Conservation (phyloP, 2,797 vertebrate species). For the Antrozous pallidus region DNA sequence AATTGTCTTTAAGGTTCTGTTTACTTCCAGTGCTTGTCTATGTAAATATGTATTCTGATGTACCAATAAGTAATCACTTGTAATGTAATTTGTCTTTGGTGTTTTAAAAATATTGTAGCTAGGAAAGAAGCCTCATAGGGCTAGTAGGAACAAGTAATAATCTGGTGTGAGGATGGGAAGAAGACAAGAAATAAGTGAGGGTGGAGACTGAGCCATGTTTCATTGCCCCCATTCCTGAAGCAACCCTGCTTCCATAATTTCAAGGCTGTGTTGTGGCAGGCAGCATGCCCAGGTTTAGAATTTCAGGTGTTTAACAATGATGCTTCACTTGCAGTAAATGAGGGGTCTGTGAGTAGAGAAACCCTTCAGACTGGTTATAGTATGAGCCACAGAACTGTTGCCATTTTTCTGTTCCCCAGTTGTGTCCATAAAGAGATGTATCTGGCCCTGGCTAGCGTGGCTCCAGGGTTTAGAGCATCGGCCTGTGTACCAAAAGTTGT, state of each 20-base stretch:
- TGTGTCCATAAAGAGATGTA: background rate
- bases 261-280: background rate
- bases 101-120: constrained; percentile 37
- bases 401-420: constrained; percentile 22
- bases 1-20: constrained; percentile 10
- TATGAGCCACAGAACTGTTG: background rate
- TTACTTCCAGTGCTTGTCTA: constrained; percentile 40
- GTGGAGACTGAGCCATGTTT: background rate
- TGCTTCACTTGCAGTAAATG: background rate
- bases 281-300: background rate
- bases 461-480: background rate
- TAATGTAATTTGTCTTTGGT: constrained; percentile 55
- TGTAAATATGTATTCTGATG: background rate
- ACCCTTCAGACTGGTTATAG: constrained; percentile 5
- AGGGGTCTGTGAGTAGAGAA: background rate
- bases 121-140: background rate
- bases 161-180: constrained; percentile 19
- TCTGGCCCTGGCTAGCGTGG: background rate
- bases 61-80: background rate
- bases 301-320: background rate
- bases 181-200: constrained; percentile 37
- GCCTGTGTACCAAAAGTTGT: background rate
- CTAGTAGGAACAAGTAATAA: constrained; percentile 27
- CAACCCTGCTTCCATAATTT: background rate
- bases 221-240: background rate